Evolutionary conservation across 2,888 invertebrate species (phyloP), one percentile per base, ranked within the genome.

Genomic region (Drosophila anceps): DNA sequence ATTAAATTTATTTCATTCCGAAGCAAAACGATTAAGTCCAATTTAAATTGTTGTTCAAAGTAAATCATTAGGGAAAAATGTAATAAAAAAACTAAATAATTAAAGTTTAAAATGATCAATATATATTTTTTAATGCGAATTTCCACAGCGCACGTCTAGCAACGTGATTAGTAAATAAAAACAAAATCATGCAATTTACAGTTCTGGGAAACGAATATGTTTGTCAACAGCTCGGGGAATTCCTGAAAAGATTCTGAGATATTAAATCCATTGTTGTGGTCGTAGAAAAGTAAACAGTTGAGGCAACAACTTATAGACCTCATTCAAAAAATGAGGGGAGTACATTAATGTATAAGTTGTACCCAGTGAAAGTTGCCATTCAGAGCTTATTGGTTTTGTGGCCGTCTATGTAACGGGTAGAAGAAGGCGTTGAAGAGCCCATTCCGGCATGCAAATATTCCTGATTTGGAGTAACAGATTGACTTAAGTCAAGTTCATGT

Each of bases 161-260:
- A n/a, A 9, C 13, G 39, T 43, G 15, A 29, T 48, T 29, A 48
- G 7, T 31, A 50, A 31, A 31, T 50, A 50, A 29, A n/a, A 48
- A 31, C 6, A 50, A 7, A n/a, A 41, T 10, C 31, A 53, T 43
- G 15, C 9, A 20, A 10, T 15, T 9, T 12, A 27, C 27, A 27
- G 44, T 41, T 37, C 67, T 54, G 18, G 24, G 35, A 66, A 66
- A 24, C 13, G 5, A n/a, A 18, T 54, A 31, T 54, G 43, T 54
- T 66, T 44, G 53, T 35, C n/a, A 33, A 41, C 41, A 33, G 27
- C 10, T 13, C 24, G 64, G 48, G 63, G 9, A 6, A 41, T 65
- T 12, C 4, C 33, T 13, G 3, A 13, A 15, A 18, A 35, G 9
- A 31, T 18, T 33, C 3, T 12, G 15, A 13, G 53, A 39, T 35